Percentiles rank a stretch among this genome's conserved stretches.
Conservation (phyloP, 1,140 invertebrate genomes). For the Drosophila neocordata region DNA sequence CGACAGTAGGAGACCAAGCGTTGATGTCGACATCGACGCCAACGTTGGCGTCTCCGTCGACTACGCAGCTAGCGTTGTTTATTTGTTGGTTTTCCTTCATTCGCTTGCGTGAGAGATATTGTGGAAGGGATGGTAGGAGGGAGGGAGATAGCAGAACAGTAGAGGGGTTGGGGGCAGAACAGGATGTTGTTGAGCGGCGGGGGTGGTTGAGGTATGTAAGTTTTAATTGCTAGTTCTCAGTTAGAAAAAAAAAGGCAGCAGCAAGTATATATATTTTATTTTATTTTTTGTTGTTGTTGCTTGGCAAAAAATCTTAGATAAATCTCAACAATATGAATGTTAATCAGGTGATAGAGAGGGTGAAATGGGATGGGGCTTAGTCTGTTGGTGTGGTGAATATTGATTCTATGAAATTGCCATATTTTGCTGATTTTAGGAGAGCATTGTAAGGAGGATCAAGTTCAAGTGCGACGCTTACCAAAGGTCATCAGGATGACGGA, state of each 20-base stretch:
- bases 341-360: background rate
- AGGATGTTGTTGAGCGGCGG: background rate
- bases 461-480: too few relatives aligned
- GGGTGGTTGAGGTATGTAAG: background rate
- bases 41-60: constrained; percentile 22
- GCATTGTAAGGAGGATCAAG: background rate
- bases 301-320: background rate
- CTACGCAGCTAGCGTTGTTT: constrained; percentile 34
- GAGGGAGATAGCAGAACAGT: background rate
- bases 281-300: too few relatives aligned
- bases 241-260: background rate
- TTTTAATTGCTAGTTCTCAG: background rate
- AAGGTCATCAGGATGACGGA: constrained; percentile 62
- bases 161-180: background rate
- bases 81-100: constrained; percentile 36
- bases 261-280: too few relatives aligned
- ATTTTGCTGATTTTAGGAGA: constrained; percentile 1
- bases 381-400: constrained; percentile 14
- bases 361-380: background rate
- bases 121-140: background rate
- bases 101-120: constrained; percentile 8
- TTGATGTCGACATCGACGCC: too few relatives aligned
- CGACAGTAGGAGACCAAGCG: constrained; percentile 34
- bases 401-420: constrained; percentile 25
- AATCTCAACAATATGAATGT: background rate